Evolutionary conservation across 1,140 invertebrate genomes (phyloP), one percentile per base, ranked within the genome.

Genomic region (Bombus terrestris): DNA sequence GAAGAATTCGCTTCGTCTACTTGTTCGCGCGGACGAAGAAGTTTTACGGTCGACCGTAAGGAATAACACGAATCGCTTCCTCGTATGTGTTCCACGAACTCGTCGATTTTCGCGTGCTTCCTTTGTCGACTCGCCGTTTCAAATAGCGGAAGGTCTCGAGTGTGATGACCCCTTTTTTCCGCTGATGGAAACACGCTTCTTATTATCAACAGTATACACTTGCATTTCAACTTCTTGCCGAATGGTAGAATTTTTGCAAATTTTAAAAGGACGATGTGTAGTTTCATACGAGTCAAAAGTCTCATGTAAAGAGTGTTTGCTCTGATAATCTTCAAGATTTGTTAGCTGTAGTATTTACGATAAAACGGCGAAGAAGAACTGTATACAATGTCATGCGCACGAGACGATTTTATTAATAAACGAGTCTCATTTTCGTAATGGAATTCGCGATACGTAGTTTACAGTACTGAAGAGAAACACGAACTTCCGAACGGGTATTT

Each of bases 401-500:
- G 10, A 69, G 22, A 39, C 22, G 35, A 28, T 25, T 69, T 25
- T 69, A 35, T 35, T 10, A 69, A 37, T 35, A 69, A 37, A 35
- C 66, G 18, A 37, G 22, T 69, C 10, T 13, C 57, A 10, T 12
- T n/a, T 75, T 57, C 41, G 6, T 22, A 10, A 15, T 13, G 35
- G 32, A 12, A 39, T 39, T 75, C 22, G 10, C 28, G 37, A 10
- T 22, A 28, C 28, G 6, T 68, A 68, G 28, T 68, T 68, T 68
- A 68, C 22, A 18, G 22, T 35, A 0, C 28, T 37, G 37, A 59
- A 57, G 37, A 64, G 59, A 57, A 76, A 28, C 43, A 62, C 57
- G 47, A 25, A 15, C 32, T 85, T 80, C 68, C 77, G 59, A 76
- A 47, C 73, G 62, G n/a, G 73, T 43, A 85, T 89, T 81, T 89